phyloP scores from a whole-genome alignment of 2,888 invertebrate species.

The Drosophila borborema region DNA sequence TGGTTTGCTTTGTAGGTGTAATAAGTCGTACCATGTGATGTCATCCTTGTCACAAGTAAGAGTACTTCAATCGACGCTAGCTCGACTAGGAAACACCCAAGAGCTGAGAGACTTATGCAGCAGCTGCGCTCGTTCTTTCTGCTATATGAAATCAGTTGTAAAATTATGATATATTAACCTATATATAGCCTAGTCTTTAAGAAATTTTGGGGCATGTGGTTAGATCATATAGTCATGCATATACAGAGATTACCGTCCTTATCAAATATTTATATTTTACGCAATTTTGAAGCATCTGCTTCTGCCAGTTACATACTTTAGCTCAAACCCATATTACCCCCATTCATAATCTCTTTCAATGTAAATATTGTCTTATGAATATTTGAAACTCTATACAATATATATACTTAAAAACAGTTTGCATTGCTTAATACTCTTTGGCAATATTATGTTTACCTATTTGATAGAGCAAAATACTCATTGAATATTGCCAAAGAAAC shows the following conservation, averaged over 20 bases:
- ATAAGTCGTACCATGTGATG: constrained; percentile 60
- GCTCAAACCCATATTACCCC: background rate
- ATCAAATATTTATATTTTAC: background rate
- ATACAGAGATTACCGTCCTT: background rate
- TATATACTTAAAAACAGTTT: constrained; percentile 6
- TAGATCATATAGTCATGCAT: no score
- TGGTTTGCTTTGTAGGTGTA: constrained; percentile 56
- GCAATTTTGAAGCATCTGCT: background rate
- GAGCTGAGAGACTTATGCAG: background rate
- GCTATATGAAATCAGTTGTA: background rate
- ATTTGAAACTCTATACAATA: background rate
- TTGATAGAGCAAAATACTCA: background rate
- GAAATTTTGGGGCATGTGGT: no score
- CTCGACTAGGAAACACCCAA: background rate
- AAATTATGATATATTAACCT: background rate
- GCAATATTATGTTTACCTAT: background rate
- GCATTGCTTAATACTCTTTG: constrained; percentile 2
- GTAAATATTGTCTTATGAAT: constrained; percentile 2
- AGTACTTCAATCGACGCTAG: background rate
- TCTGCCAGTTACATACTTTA: background rate
- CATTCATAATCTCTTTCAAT: background rate
- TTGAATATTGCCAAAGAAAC: background rate
- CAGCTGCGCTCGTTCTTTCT: background rate
- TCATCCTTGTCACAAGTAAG: constrained; percentile 55
- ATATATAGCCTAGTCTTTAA: no score